These are phyloP conservation scores for Leptinotarsa peninsularis DNA, from an alignment of 2,888 invertebrate genomes.

Conservation along the genomic window DNA sequence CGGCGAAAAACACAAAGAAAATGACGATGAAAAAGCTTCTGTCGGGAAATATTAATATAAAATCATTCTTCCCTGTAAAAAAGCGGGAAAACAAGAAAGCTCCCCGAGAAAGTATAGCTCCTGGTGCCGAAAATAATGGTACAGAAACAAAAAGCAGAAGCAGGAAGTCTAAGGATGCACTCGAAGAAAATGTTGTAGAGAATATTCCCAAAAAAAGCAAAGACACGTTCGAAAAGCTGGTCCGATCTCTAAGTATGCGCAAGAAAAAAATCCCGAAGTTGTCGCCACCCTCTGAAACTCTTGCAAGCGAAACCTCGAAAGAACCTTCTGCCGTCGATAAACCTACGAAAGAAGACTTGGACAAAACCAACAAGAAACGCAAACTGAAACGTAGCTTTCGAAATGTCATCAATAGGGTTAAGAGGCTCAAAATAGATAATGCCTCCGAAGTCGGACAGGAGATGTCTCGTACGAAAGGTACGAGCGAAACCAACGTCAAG, in stretches of 20 bases:
- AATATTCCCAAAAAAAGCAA: conserved; percentile 36
- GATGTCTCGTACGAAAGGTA: conserved; percentile 7
- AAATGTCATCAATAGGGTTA: conserved; percentile 57
- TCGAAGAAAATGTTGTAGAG: conserved; percentile 9
- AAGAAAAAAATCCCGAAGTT: conserved; percentile 44
- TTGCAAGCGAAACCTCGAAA: conserved; percentile 11
- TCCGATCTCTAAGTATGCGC: conserved; percentile 46
- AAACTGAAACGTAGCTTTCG: conserved; percentile 54
- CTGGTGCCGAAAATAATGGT: conserved; percentile 19
- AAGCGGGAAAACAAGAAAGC: conserved; percentile 48
- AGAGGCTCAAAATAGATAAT: conserved; percentile 52
- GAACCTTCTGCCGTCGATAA: neutral
- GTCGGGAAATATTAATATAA: conserved; percentile 55
- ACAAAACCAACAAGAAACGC: conserved; percentile 47
- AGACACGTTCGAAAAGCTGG: conserved; percentile 47
- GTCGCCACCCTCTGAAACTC: conserved; percentile 19
- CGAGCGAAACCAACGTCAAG: conserved; percentile 23
- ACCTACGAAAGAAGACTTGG: conserved; percentile 25
- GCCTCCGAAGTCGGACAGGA: conserved; percentile 32
- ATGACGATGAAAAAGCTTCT: conserved; percentile 47
- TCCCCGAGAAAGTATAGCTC: conserved; percentile 21
- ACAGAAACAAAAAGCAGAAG: conserved; percentile 34
- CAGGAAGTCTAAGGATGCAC: conserved; percentile 38
- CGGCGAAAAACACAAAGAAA: conserved; percentile 42
- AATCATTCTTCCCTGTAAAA: conserved; percentile 58